phyloP scores from a whole-genome alignment of 1,140 invertebrate genomes.

The Cotesia vestalis region DNA sequence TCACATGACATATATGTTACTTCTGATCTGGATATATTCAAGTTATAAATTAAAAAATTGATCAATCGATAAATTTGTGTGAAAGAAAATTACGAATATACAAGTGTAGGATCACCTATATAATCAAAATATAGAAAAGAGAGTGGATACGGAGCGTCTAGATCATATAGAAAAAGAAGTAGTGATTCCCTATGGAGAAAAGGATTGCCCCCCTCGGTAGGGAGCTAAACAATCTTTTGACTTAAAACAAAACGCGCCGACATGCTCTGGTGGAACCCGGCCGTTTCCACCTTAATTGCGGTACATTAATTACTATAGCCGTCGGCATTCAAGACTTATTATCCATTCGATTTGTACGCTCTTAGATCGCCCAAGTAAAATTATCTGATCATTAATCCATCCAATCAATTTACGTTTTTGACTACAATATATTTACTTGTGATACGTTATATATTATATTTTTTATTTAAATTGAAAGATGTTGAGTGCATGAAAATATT shows the following conservation, averaged over 20 bases:
- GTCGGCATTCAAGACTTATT: conserved; percentile 38
- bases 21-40: no score
- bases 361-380: conserved; percentile 5
- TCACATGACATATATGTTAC: no score
- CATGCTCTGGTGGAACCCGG: conserved; percentile 19
- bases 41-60: no score
- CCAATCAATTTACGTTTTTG: conserved; percentile 30
- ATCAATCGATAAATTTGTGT: neutral
- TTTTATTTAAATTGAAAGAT: neutral
- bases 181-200: conserved; percentile 36
- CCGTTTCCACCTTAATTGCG: conserved; percentile 42
- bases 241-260: conserved; percentile 42
- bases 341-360: conserved; percentile 41
- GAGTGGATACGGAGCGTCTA: neutral
- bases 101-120: neutral
- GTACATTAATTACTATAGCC: conserved; percentile 43
- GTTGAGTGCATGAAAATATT: no score
- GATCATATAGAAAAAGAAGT: conserved; percentile 11
- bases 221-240: conserved; percentile 40
- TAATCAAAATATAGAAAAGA: neutral
- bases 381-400: conserved; percentile 28
- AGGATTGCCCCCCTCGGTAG: conserved; percentile 41
- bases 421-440: neutral
- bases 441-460: conserved; percentile 22
- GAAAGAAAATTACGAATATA: neutral